A percentile compares a stretch with the other conserved stretches of the same genome.
phyloP scores from a whole-genome alignment of 2,888 invertebrate genomes.

The Rhingia campestris region DNA sequence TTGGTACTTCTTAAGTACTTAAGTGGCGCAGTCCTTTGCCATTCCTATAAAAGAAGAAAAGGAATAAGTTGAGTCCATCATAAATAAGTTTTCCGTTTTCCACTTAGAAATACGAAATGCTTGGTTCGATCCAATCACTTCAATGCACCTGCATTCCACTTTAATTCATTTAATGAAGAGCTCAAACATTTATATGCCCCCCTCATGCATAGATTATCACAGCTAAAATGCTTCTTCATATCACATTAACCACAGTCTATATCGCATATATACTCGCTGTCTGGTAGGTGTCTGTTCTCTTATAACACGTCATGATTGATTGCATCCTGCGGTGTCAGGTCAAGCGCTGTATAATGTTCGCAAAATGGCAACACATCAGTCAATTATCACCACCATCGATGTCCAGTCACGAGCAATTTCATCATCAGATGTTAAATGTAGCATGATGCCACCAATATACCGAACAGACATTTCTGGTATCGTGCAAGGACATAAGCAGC shows the following conservation, averaged over 20 bases:
- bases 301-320: conserved; percentile 56
- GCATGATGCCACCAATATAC: conserved; percentile 32
- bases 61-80: too few relatives aligned
- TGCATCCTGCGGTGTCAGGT: conserved; percentile 55
- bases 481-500: conserved; percentile 17
- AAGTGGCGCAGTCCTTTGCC: too few relatives aligned
- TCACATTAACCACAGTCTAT: background rate
- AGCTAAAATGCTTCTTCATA: background rate
- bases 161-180: too few relatives aligned
- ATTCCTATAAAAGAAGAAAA: too few relatives aligned
- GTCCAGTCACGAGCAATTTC: conserved; percentile 55
- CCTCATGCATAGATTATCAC: background rate
- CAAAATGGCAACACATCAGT: conserved; percentile 60
- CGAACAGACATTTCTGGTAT: conserved; percentile 22
- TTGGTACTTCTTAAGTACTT: too few relatives aligned
- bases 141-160: too few relatives aligned
- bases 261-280: conserved; percentile 21
- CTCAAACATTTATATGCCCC: background rate
- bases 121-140: too few relatives aligned
- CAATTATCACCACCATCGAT: conserved; percentile 68
- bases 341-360: conserved; percentile 63
- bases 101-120: too few relatives aligned
- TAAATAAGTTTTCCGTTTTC: too few relatives aligned
- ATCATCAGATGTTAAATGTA: conserved; percentile 8
- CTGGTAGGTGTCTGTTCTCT: conserved; percentile 49